Conservation (phyloP, 1,140 invertebrate genomes). For the Habropoda laboriosa region DNA sequence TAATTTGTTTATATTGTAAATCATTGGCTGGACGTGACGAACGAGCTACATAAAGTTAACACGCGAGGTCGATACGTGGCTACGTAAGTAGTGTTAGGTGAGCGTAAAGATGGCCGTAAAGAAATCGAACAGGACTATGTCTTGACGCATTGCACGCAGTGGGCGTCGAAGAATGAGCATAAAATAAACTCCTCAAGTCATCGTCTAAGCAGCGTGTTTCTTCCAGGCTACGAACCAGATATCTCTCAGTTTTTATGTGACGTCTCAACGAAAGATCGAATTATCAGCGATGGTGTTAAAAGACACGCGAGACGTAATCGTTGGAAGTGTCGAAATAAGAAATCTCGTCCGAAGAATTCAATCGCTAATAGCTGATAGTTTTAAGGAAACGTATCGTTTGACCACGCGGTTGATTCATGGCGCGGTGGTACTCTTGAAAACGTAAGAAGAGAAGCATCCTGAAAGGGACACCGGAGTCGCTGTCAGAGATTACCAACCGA, state of each 20-base stretch:
- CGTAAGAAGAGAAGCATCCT: conserved; percentile 41
- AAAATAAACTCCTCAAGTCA: conserved; percentile 45
- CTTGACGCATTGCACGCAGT: conserved; percentile 40
- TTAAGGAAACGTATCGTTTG: neutral
- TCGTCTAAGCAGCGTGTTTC: conserved; percentile 9
- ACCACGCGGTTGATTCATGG: conserved; percentile 21
- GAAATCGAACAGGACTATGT: conserved; percentile 29
- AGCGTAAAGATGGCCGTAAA: conserved; percentile 31
- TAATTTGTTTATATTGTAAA: conserved; percentile 25
- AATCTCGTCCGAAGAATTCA: conserved; percentile 32
- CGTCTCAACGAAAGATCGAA: no score
- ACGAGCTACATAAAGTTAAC: neutral
- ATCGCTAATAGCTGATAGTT: neutral
- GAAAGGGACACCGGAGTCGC: conserved; percentile 39
- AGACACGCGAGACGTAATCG: no score
- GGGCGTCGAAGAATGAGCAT: conserved; percentile 59
- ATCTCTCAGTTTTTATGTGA: no score
- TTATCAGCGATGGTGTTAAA: no score
- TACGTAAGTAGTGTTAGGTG: neutral
- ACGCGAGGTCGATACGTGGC: neutral
- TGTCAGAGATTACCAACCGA: conserved; percentile 38
- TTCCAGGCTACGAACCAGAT: conserved; percentile 4
- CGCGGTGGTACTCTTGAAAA: conserved; percentile 17
- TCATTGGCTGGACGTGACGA: neutral
- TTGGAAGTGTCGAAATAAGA: no score